Evolutionary conservation across 35 echinoderm and acorn worm genomes (phyloP).

Genomic region (Holothuria glaberrima): DNA sequence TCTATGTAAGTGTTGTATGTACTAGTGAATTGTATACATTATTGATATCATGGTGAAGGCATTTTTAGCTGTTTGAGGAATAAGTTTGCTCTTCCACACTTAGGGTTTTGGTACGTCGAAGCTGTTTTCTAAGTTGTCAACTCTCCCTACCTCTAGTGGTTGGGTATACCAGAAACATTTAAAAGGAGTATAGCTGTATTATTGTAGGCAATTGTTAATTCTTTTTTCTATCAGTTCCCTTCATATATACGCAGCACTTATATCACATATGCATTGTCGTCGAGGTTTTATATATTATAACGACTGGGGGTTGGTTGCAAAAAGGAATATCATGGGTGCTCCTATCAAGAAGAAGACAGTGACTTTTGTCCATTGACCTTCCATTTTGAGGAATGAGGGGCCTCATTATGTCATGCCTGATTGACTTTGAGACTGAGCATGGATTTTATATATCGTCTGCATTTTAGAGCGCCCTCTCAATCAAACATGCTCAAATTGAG

Average conservation of each 20-base stretch:
- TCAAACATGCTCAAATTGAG: too few relatives aligned
- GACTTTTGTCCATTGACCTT: too few relatives aligned
- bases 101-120: neutral
- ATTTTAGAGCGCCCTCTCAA: too few relatives aligned
- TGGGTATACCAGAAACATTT: neutral
- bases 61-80: conserved; percentile 47
- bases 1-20: conserved; percentile 55
- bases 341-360: too few relatives aligned
- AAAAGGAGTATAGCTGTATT: neutral
- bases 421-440: too few relatives aligned
- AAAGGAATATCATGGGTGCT: too few relatives aligned
- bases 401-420: too few relatives aligned
- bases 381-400: too few relatives aligned
- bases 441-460: too few relatives aligned
- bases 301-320: too few relatives aligned
- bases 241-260: neutral
- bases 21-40: conserved; percentile 51
- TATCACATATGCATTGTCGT: neutral
- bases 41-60: conserved; percentile 47
- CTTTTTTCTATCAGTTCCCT: neutral
- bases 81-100: conserved; percentile 53
- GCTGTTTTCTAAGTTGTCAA: neutral
- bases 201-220: conserved; percentile 29
- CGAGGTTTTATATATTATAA: too few relatives aligned
- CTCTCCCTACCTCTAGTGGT: neutral